These are phyloP conservation scores for Drosophila nannoptera DNA, from an alignment of 1,140 invertebrate genomes.

Conservation along the genomic window DNA sequence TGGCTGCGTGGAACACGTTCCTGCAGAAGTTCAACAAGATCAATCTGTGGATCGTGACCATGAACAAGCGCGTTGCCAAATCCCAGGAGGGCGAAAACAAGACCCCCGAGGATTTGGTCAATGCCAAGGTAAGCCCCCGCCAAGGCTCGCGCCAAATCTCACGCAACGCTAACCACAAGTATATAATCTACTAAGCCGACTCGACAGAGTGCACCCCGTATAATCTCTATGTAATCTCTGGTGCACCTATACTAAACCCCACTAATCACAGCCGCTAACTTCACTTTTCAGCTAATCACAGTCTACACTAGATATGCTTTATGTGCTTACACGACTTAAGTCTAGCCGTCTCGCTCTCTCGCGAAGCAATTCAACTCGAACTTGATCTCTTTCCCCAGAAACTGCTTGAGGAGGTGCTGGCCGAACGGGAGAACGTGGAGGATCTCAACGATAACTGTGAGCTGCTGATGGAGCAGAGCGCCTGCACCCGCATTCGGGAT, in stretches of 20 bases:
- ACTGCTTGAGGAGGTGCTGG: slow-evolving; percentile 87
- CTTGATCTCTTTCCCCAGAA: slow-evolving; percentile 76
- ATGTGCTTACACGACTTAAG: slow-evolving; percentile 42
- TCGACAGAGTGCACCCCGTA: slow-evolving; percentile 45
- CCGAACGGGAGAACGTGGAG: slow-evolving; percentile 88
- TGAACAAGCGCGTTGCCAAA: slow-evolving; percentile 83
- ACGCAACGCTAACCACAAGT: slow-evolving; percentile 61
- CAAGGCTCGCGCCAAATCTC: slow-evolving; percentile 36
- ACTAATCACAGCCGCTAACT: slow-evolving; percentile 61
- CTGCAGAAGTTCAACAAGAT: slow-evolving; percentile 87
- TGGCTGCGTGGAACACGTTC: slow-evolving; percentile 93
- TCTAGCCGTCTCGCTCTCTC: not conserved
- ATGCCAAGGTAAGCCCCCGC: slow-evolving; percentile 83
- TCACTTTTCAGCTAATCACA: slow-evolving; percentile 67
- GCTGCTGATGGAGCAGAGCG: slow-evolving; percentile 90
- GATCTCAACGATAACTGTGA: slow-evolving; percentile 93
- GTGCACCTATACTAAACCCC: slow-evolving; percentile 57
- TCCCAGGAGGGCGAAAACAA: slow-evolving; percentile 89
- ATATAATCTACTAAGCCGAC: slow-evolving; percentile 47
- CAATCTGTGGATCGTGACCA: slow-evolving; percentile 88
- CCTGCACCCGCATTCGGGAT: slow-evolving; percentile 89
- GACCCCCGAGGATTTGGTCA: slow-evolving; percentile 87
- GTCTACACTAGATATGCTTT: slow-evolving; percentile 41
- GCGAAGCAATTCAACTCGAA: slow-evolving; percentile 15
- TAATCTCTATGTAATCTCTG: slow-evolving; percentile 30